phyloP scores from a whole-genome alignment of 2,888 invertebrate species.

The Limnephilus lunatus region DNA sequence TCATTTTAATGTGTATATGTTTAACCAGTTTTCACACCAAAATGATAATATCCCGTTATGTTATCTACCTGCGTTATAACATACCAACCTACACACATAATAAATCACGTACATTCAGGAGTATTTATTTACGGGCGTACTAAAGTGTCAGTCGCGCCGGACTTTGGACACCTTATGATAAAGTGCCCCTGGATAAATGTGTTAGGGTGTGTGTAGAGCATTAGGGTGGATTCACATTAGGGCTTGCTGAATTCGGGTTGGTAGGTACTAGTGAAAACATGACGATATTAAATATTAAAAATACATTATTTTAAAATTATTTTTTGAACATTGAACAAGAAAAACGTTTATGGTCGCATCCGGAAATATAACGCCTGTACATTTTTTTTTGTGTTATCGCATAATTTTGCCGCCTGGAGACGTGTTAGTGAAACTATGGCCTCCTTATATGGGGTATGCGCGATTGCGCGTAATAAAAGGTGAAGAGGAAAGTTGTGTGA shows the following conservation, averaged over 20 bases:
- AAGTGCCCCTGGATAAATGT: conserved; percentile 2
- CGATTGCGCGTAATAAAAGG: not conserved
- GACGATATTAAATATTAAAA: not conserved
- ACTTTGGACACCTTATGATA: conserved; percentile 9
- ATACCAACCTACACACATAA: not conserved
- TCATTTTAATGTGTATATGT: no score
- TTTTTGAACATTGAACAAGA: not conserved
- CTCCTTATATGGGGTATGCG: not conserved
- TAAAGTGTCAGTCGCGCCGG: conserved; percentile 48
- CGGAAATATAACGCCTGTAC: not conserved
- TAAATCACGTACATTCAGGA: not conserved
- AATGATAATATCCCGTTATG: not conserved
- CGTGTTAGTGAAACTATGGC: not conserved
- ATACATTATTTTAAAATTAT: not conserved
- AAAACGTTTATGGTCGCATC: not conserved
- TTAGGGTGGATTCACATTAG: not conserved
- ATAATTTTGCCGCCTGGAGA: not conserved
- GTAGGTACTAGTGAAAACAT: not conserved
- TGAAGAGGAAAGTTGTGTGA: no score
- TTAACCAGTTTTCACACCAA: not conserved
- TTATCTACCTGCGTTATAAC: not conserved
- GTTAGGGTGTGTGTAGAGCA: not conserved
- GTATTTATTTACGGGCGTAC: not conserved
- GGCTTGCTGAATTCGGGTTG: not conserved
- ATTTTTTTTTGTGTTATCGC: not conserved